Conservation (phyloP, 2,113 vertebrate genomes). For the Atlantisia rogersi region DNA sequence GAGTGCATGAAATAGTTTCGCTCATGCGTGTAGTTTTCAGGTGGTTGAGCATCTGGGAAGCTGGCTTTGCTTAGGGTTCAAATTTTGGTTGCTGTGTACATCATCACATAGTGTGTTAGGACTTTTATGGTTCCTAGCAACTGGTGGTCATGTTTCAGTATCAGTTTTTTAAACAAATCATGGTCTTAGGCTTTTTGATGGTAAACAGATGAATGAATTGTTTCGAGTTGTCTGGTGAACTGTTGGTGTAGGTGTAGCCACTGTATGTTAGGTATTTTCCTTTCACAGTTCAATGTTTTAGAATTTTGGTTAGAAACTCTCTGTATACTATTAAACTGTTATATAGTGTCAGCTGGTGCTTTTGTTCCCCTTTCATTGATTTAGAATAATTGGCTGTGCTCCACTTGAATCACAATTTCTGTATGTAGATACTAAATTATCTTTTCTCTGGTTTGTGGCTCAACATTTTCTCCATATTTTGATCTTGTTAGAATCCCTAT, state of each 20-base stretch:
- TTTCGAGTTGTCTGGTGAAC: not conserved
- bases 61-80: not conserved
- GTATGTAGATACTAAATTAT: not conserved
- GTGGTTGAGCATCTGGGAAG: rapidly evolving
- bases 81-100: not conserved
- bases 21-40: not conserved
- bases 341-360: not conserved
- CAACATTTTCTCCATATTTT: not conserved
- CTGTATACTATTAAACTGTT: not conserved
- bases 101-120: rapidly evolving
- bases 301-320: not conserved
- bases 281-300: not conserved
- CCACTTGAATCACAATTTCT: not conserved
- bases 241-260: not conserved
- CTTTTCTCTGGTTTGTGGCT: not conserved
- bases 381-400: not conserved
- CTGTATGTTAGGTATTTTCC: not conserved
- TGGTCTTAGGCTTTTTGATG: not conserved
- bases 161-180: not conserved
- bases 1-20: not conserved
- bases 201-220: not conserved
- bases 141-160: not conserved
- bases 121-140: not conserved
- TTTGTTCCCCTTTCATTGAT: not conserved
- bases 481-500: not conserved